Base-by-base conservation (phyloP, 2,113 vertebrate genomes). In the Gallinago undulata region DNA sequence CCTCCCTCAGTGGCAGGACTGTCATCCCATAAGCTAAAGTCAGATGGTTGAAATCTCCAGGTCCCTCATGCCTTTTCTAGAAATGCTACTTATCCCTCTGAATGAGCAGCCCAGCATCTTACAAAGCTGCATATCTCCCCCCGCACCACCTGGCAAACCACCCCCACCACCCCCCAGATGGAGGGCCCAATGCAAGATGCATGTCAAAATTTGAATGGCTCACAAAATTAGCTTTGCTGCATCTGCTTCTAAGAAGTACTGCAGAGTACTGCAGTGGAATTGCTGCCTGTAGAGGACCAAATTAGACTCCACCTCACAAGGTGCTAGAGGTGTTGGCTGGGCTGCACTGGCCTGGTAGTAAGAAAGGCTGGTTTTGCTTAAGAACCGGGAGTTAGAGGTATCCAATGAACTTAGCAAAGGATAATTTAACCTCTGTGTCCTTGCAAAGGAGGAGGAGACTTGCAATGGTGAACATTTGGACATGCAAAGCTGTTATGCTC, bases 101-200 rank as follows among this genome's bases (percentile, higher is more conserved):
- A 59, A 62, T 76, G n/a, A 76, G n/a, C 67, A 87, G 57, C 22
- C n/a, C 48, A 80, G 53, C 21, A 33, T 83, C 50, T 73, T 39
- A 53, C 27, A 50, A 50, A 63, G 37, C 47, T 22, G 16, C 5
- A 0, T 11, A 28, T 47, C 39, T 88, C 7, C 19, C 24, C 7
- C 33, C 0, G 3, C n/a, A 35, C 11, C 2, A 4, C 25, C 59
- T 67, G 37, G 67, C 27, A 87, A 93, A 33, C 41, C 30, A 41
- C 8, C 1, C 19, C 2, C 1, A 31, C 41, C 30, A 41, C 7
- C 1, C 19, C 2, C 1, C n/a, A 48, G 53, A 30, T 37, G 35
- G n/a, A 69, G 24, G 9, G 35, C 19, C 25, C 78, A 57, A 2
- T 41, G 51, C 23, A 28, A 50, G 39, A 66, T 24, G 10, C 67